Conservation (phyloP, 2,797 vertebrate species). For the Urosaurus nigricauda region DNA sequence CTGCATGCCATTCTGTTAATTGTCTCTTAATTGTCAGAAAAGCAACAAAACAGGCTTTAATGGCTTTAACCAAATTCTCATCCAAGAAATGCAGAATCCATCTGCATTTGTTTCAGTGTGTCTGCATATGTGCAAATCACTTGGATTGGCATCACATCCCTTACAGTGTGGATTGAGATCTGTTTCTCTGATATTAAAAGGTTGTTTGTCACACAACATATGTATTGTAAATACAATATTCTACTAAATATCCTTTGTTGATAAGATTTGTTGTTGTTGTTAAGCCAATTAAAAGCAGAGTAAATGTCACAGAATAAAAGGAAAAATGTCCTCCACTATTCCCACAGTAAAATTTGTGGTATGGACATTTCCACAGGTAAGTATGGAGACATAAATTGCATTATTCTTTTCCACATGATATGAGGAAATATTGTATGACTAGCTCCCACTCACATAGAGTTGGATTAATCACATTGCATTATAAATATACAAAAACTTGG, state of each 20-base stretch:
- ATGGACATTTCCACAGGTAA: not conserved
- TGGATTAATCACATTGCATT: not conserved
- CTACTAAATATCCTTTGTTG: not conserved
- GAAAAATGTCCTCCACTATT: not conserved
- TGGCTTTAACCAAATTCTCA: conserved; percentile 21
- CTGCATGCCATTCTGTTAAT: conserved; percentile 17
- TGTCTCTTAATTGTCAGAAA: conserved; percentile 25
- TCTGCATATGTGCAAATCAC: not conserved
- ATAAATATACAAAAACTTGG: too few relatives aligned
- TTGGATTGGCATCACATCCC: not conserved
- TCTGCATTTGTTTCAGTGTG: conserved; percentile 6
- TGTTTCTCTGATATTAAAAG: not conserved
- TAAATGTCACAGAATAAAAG: not conserved
- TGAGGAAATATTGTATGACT: not conserved
- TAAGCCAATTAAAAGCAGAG: not conserved
- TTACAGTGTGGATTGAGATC: not conserved
- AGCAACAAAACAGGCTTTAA: conserved; percentile 39
- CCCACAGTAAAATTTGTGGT: not conserved
- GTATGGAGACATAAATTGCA: not conserved
- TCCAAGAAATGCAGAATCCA: conserved; percentile 4
- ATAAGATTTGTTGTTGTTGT: not conserved
- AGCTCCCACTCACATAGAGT: not conserved
- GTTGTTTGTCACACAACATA: not conserved
- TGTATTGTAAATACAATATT: not conserved
- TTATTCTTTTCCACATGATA: not conserved